Conservation (phyloP, 2,113 vertebrate genomes). For the Gulo gulo region DNA sequence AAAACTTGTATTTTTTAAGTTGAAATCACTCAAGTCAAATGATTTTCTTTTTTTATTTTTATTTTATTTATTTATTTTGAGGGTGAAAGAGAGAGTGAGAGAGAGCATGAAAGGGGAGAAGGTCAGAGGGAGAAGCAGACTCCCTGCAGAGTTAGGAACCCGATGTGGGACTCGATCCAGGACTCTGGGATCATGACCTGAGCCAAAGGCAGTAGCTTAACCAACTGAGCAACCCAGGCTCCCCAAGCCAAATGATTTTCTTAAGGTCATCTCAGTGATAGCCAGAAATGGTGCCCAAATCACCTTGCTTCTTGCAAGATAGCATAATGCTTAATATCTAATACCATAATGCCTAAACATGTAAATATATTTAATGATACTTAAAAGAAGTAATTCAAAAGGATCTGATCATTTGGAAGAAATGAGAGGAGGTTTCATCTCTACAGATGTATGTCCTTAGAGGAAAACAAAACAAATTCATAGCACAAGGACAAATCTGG, state of each 20-base stretch:
- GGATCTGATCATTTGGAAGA: neutral
- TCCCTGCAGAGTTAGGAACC: too few relatives aligned
- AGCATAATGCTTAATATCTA: neutral
- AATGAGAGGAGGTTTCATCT: neutral
- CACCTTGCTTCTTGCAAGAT: neutral
- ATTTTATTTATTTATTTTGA: too few relatives aligned
- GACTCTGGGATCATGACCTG: too few relatives aligned
- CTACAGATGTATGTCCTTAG: neutral
- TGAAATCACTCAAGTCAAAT: neutral
- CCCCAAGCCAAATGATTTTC: neutral
- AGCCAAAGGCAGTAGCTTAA: too few relatives aligned
- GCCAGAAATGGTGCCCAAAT: neutral
- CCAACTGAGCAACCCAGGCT: too few relatives aligned
- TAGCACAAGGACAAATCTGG: neutral
- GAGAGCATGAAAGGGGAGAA: too few relatives aligned
- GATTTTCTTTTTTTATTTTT: neutral
- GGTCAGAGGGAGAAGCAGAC: too few relatives aligned
- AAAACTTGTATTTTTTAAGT: neutral
- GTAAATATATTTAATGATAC: neutral
- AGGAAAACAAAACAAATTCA: conserved; percentile 32
- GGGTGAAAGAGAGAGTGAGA: too few relatives aligned
- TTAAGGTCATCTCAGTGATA: neutral
- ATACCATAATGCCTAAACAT: neutral
- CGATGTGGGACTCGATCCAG: too few relatives aligned
- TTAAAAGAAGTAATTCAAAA: neutral